Conservation (phyloP, 2,888 invertebrate genomes). For the Acleris emargana region DNA sequence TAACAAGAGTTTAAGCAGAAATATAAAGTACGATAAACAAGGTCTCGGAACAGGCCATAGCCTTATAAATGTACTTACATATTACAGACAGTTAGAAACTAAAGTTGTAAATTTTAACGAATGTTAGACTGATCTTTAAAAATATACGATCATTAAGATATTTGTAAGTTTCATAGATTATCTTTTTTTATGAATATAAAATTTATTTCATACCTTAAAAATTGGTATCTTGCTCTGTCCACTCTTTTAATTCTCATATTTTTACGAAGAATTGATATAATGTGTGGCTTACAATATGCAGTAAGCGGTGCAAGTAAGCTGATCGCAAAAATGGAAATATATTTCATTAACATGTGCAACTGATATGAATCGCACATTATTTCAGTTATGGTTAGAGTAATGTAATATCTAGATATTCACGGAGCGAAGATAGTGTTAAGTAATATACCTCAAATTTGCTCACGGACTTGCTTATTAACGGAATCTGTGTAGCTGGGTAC, state of each 20-base stretch:
- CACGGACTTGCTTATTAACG: constrained; percentile 54
- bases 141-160: constrained; percentile 71
- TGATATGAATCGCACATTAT: constrained; percentile 19
- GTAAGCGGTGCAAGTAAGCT: background rate
- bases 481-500: constrained; percentile 53
- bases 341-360: background rate
- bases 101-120: constrained; percentile 78
- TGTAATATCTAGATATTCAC: constrained; percentile 39
- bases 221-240: constrained; percentile 69
- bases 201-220: constrained; percentile 54
- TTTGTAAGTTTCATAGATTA: constrained; percentile 70
- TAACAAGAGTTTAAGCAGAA: constrained; percentile 3
- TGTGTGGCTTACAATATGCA: constrained; percentile 16
- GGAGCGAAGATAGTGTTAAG: constrained; percentile 52
- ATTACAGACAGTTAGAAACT: constrained; percentile 52
- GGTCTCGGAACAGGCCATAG: constrained; percentile 52
- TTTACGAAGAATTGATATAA: constrained; percentile 64
- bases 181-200: constrained; percentile 58
- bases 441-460: constrained; percentile 57
- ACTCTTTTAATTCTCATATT: constrained; percentile 54
- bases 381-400: constrained; percentile 27
- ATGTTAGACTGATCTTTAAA: constrained; percentile 83
- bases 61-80: constrained; percentile 56
- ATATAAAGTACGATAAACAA: constrained; percentile 7
- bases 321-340: background rate